phyloP scores from a whole-genome alignment of 2,797 vertebrate species.

The Coregonus ussuriensis region DNA sequence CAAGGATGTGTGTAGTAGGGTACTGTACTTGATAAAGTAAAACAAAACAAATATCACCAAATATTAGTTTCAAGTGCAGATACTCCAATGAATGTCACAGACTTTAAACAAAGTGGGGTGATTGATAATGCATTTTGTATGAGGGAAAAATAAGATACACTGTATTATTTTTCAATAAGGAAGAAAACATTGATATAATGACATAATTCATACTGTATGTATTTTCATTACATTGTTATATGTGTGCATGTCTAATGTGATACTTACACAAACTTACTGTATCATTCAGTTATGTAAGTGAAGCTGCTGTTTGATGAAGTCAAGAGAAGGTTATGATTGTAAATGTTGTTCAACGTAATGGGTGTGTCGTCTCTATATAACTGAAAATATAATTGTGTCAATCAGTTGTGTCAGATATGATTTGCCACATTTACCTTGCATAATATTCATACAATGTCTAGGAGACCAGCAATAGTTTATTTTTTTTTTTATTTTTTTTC shows the following conservation, averaged over 20 bases:
- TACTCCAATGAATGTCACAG: neutral
- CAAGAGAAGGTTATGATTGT: neutral
- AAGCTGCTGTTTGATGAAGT: neutral
- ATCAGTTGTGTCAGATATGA: neutral
- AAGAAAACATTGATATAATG: no score
- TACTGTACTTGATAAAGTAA: neutral
- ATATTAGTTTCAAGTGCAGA: neutral
- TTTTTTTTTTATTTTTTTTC: no score
- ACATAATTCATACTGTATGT: no score
- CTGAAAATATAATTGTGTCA: no score
- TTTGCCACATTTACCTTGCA: no score
- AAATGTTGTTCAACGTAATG: neutral
- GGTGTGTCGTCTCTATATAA: neutral
- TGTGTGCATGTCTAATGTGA: no score
- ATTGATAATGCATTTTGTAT: neutral
- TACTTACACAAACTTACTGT: no score
- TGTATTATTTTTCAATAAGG: no score
- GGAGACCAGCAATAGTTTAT: no score
- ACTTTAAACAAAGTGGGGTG: neutral
- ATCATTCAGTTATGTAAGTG: neutral
- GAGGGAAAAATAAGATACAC: neutral
- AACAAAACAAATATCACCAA: neutral
- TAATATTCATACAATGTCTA: no score
- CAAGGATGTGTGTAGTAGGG: neutral
- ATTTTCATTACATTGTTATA: no score